A percentile compares a stretch with the other conserved stretches of the same genome.
These are phyloP conservation scores for Macroramphosus scolopax DNA, from an alignment of 2,797 vertebrate species.

Conservation along the genomic window DNA sequence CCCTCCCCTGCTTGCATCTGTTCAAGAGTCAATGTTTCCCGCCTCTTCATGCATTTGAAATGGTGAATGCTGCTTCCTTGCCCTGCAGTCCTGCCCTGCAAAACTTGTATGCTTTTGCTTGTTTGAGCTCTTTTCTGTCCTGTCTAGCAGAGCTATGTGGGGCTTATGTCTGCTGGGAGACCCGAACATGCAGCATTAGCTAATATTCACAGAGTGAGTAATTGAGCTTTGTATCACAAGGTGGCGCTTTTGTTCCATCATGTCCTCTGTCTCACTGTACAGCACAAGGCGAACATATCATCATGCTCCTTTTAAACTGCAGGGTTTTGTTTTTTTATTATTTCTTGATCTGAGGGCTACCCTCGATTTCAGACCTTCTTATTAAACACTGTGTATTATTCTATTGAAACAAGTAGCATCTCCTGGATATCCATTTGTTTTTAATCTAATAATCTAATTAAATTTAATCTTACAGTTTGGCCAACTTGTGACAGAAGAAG, in stretches of 20 bases:
- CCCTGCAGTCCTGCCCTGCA: conserved; percentile 5
- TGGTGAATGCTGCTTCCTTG: conserved; percentile 15
- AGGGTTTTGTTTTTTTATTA: not conserved
- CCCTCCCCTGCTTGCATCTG: too few relatives aligned
- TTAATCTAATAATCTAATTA: too few relatives aligned
- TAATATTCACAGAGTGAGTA: conserved; percentile 82
- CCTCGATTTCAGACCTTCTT: not conserved
- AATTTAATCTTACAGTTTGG: too few relatives aligned
- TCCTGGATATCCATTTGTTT: too few relatives aligned
- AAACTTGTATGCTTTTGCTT: conserved; percentile 26
- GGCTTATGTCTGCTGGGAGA: conserved; percentile 77
- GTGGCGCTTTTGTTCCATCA: conserved; percentile 45
- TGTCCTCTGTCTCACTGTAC: conserved; percentile 7
- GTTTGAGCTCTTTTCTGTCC: conserved; percentile 34
- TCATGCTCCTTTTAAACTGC: not conserved
- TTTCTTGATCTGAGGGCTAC: not conserved
- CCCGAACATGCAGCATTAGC: conserved; percentile 74
- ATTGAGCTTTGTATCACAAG: conserved; percentile 37
- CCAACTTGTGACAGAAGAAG: too few relatives aligned
- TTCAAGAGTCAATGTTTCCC: not conserved
- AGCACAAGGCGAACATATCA: not conserved
- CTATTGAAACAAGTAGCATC: too few relatives aligned
- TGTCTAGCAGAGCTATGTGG: conserved; percentile 70
- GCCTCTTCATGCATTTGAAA: conserved; percentile 16
- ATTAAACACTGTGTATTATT: too few relatives aligned